Evolutionary conservation across 2,888 invertebrate genomes (phyloP), one percentile per base, ranked within the genome.

Genomic region (Plagiodera versicolora): DNA sequence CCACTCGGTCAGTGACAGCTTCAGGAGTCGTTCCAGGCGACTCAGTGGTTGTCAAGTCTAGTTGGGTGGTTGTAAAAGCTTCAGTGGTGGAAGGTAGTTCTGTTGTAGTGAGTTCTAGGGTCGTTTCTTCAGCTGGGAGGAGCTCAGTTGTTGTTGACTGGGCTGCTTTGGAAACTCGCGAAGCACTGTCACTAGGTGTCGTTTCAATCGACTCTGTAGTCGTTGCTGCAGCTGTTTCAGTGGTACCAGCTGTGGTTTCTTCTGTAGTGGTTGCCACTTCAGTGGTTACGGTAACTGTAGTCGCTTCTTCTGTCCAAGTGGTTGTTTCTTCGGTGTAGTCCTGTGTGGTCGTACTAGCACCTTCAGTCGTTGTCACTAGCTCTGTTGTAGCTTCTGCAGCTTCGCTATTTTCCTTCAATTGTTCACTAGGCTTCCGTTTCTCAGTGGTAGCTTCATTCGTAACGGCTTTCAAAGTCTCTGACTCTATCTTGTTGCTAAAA

Each of bases 401-500:
- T 62, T 74, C 73, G 58, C 77, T 77, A 69, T 79, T 78, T 62
- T 77, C 73, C 2, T 74, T 71, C 18, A 67, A 65, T 55, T 60
- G 58, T 65, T 66, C 58, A 39, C 30, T 57, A 20, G 53, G 50
- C 20, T 58, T 64, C 8, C 46, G 47, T 58, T 56, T 63, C 44
- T 66, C 59, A n/a, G 60, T 56, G 19, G 30, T 60, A 14, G 60
- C n/a, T 11, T 58, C 65, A 16, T 58, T 10, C 49, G 55, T 64
- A 9, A 63, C 65, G 8, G 70, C 66, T 64, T 72, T 72, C 18
- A 69, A 53, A 18, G 69, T 70, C 53, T 76, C 77, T 9, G 71
- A 71, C 66, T 78, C 77, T 46, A 79, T 79, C 61, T 75, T 77
- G 61, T 79, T 79, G 61, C 69, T 78, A 57, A 79, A 66, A 52